These are phyloP conservation scores for Uloborus diversus DNA, from an alignment of 1,140 invertebrate genomes.

Conservation along the genomic window DNA sequence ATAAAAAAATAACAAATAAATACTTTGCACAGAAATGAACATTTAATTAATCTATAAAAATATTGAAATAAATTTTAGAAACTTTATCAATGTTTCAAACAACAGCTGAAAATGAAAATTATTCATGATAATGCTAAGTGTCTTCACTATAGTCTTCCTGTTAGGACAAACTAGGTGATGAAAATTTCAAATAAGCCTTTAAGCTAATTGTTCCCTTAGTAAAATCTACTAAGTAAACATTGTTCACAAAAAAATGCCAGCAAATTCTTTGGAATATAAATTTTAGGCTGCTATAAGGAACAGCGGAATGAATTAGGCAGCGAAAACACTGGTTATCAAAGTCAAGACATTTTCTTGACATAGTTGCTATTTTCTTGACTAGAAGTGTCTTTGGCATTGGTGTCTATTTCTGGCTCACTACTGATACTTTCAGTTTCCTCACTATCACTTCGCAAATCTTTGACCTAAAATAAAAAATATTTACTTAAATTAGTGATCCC, in stretches of 20 bases:
- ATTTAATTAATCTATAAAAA: too few species aligned
- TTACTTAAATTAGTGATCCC: not conserved
- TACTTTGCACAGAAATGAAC: too few species aligned
- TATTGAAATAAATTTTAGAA: too few species aligned
- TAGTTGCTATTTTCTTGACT: conserved; percentile 10
- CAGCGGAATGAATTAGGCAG: conserved; percentile 20
- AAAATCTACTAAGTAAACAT: not conserved
- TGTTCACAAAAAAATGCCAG: not conserved
- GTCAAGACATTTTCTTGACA: conserved; percentile 10
- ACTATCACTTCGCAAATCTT: conserved; percentile 49
- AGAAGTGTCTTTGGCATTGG: conserved; percentile 24
- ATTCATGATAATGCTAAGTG: too few species aligned
- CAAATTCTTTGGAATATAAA: conserved; percentile 7
- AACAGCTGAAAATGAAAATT: too few species aligned
- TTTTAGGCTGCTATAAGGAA: not conserved
- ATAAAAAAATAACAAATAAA: too few species aligned
- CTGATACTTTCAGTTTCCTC: conserved; percentile 2
- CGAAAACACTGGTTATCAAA: not conserved
- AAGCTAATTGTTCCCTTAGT: not conserved
- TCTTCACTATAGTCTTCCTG: too few species aligned
- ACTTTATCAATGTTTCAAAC: too few species aligned
- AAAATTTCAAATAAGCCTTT: too few species aligned
- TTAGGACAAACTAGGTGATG: too few species aligned
- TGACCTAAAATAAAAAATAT: conserved; percentile 12
- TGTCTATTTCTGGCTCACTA: conserved; percentile 18